A percentile compares a stretch with the other conserved stretches of the same genome.
Evolutionary conservation across 2,797 vertebrate genomes (phyloP).

Genomic region (Hybognathus amarus): DNA sequence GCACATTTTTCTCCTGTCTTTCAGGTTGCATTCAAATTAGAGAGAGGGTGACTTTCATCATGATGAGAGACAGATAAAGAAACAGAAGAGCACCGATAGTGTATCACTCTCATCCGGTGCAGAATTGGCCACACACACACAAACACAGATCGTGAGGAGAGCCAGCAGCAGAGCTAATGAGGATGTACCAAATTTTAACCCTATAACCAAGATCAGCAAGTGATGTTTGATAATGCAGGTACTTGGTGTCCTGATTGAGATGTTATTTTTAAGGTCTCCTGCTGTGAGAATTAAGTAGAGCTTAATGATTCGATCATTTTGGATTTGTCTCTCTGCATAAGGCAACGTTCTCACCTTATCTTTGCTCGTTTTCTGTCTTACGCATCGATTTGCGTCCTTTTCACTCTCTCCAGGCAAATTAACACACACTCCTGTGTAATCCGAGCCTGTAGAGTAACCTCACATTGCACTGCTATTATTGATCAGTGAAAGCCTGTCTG

Average conservation of each 20-base stretch:
- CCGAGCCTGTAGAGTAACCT: constrained; percentile 31
- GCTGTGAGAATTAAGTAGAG: constrained; percentile 7
- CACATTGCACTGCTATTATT: constrained; percentile 8
- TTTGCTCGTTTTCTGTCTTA: constrained; percentile 3
- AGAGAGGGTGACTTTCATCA: constrained; percentile 50
- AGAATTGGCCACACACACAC: not conserved
- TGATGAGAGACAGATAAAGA: constrained; percentile 14
- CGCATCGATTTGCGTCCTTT: not conserved
- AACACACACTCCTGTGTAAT: constrained; percentile 29
- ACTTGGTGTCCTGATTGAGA: constrained; percentile 1
- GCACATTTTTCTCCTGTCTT: constrained; percentile 33
- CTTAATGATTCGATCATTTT: constrained; percentile 23
- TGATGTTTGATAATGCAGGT: constrained; percentile 6
- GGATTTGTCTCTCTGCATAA: constrained; percentile 1
- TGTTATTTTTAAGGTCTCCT: constrained; percentile 8
- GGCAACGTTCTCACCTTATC: not conserved
- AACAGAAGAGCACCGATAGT: constrained; percentile 20
- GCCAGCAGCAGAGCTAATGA: constrained; percentile 24
- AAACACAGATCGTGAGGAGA: not conserved
- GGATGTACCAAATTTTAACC: not conserved
- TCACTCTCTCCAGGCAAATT: constrained; percentile 11
- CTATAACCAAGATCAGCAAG: not conserved
- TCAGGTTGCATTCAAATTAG: constrained; percentile 45
- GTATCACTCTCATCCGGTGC: constrained; percentile 18
- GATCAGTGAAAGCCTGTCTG: constrained; percentile 39